These are phyloP conservation scores for Ooceraea biroi DNA, from an alignment of 1,140 invertebrate genomes.

Conservation along the genomic window DNA sequence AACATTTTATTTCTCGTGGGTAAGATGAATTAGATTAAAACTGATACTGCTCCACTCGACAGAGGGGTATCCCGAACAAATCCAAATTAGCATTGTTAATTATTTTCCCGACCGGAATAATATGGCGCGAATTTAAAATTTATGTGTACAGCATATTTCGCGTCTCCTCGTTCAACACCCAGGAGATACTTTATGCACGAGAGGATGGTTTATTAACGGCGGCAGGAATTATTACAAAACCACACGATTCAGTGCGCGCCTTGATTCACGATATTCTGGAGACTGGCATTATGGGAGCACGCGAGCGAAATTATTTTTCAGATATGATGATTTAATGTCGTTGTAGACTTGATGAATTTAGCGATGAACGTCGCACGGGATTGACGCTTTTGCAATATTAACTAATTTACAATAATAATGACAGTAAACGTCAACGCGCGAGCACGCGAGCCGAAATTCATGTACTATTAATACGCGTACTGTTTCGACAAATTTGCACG, in stretches of 20 bases:
- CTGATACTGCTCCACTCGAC: conserved; percentile 45
- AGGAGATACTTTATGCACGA: conserved; percentile 10
- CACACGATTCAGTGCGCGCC: not conserved
- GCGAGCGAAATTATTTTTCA: too few relatives aligned
- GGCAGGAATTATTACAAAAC: conserved; percentile 5
- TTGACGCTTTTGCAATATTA: too few relatives aligned
- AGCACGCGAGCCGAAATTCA: not conserved
- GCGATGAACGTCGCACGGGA: not conserved
- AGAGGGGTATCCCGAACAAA: conserved; percentile 41
- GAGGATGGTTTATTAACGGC: conserved; percentile 33
- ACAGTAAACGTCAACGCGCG: not conserved
- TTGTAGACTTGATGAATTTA: not conserved
- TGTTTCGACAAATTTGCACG: conserved; percentile 31
- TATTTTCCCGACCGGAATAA: conserved; percentile 60
- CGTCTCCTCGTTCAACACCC: conserved; percentile 36
- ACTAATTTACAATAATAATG: not conserved
- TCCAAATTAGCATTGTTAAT: conserved; percentile 63
- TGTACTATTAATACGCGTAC: conserved; percentile 32
- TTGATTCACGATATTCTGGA: not conserved
- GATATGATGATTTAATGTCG: not conserved
- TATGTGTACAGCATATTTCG: conserved; percentile 33
- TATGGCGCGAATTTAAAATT: conserved; percentile 40
- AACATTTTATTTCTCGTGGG: conserved; percentile 49
- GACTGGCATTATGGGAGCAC: too few relatives aligned
- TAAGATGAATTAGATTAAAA: conserved; percentile 60